Evolutionary conservation across 2,888 invertebrate species (phyloP), one percentile per base, ranked within the genome.

Genomic region (Drosophila setosimentum): DNA sequence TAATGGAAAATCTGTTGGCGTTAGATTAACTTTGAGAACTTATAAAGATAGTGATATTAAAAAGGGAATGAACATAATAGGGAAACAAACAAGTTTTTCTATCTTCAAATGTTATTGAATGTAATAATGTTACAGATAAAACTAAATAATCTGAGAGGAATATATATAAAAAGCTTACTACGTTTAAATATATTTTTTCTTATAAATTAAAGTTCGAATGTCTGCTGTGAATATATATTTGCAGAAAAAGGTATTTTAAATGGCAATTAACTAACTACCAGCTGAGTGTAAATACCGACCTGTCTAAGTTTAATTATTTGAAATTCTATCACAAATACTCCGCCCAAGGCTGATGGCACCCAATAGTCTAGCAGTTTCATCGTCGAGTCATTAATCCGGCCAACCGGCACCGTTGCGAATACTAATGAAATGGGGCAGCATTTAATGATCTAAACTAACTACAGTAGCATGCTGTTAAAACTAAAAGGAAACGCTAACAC

Each of bases 381-480:
- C 69, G 60, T 40, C 42, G 6, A 63, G 50, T 48, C 75, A 64
- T 74, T 75, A 61, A 57, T 59, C 27, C 58, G 66, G 59, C 51
- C 64, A 69, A 49, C 42, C 29, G 59, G 32, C 70, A 66, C 37
- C 42, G 37, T 49, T 29, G 51, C 57, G 58, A 76, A 72, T 78
- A 65, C 72, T 63, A 78, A 78, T 78, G 55, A 75, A 75, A 75
- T 74, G 51, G 51, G 60, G 60, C 42, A 32, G 74, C 71, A 16
- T 63, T 64, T 75, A 74, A 74, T 70, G 69, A 75, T 70, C 76
- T 53, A 45, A 42, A 33, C 68, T 59, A 51, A 74, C 68, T 69
- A 69, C 68, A 60, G 64, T 49, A 60, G 76, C 69, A 75, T 69
- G 69, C 64, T 69, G 74, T 40, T 70, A 50, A 54, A 71, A 77